Evolutionary conservation across 2,888 invertebrate species (phyloP).

Genomic region (Amitus sp.): DNA sequence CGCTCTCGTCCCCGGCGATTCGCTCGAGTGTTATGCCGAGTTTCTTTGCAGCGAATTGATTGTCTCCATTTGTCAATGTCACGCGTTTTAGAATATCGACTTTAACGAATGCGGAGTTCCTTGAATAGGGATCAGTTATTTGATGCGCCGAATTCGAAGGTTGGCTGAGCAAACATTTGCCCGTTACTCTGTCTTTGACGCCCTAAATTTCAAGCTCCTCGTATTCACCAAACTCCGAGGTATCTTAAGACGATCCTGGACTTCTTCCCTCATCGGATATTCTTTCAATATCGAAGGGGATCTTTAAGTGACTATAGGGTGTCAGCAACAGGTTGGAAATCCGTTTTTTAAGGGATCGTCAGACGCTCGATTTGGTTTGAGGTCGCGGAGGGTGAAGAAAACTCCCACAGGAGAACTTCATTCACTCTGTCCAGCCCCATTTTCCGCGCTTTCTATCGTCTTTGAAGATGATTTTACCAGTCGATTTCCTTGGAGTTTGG

Average conservation of each 20-base stretch:
- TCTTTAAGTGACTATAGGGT: slow-evolving; percentile 62
- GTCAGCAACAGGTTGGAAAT: slow-evolving; percentile 66
- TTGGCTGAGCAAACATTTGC: neutral
- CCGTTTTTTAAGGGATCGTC: slow-evolving; percentile 61
- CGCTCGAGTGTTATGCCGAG: slow-evolving; percentile 27
- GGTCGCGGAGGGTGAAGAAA: slow-evolving; percentile 59
- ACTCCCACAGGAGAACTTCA: slow-evolving; percentile 57
- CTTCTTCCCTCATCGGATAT: slow-evolving; percentile 60
- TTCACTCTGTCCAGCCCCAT: slow-evolving; percentile 40
- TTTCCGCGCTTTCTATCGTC: slow-evolving; percentile 24
- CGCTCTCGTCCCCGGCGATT: slow-evolving; percentile 25
- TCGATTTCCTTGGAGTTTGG: slow-evolving; percentile 56
- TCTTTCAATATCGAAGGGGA: slow-evolving; percentile 67
- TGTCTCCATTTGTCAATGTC: neutral
- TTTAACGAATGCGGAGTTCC: neutral
- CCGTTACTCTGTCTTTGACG: slow-evolving; percentile 38
- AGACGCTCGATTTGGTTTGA: slow-evolving; percentile 56
- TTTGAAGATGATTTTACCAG: slow-evolving; percentile 53
- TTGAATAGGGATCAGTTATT: neutral
- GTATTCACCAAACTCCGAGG: slow-evolving; percentile 58
- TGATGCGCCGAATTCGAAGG: neutral
- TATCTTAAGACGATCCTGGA: slow-evolving; percentile 46
- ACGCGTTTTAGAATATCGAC: neutral
- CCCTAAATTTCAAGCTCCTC: slow-evolving; percentile 59
- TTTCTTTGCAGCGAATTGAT: neutral